A percentile compares a stretch with the other conserved stretches of the same genome.
These are phyloP conservation scores for Ciconia nigra DNA, from an alignment of 2,797 vertebrate genomes.

Conservation along the genomic window DNA sequence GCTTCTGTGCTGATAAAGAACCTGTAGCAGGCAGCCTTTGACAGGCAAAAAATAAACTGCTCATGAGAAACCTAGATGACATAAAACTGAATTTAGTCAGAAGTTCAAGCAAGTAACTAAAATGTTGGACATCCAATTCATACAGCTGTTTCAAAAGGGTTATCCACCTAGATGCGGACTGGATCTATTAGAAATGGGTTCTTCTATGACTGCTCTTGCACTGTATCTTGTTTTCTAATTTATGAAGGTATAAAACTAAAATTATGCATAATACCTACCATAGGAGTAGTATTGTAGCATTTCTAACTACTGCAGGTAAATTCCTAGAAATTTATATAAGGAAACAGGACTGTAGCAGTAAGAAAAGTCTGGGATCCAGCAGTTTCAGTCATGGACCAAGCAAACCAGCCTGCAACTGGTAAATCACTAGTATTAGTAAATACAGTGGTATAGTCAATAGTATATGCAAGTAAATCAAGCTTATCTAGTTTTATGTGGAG, in stretches of 20 bases:
- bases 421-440: background rate
- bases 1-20: background rate
- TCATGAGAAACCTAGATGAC: background rate
- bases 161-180: background rate
- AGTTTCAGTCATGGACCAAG: background rate
- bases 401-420: background rate
- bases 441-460: background rate
- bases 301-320: background rate
- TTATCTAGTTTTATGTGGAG: background rate
- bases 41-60: background rate
- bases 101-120: background rate
- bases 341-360: background rate
- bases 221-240: background rate
- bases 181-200: background rate
- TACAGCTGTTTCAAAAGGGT: background rate
- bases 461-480: background rate
- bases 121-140: background rate
- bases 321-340: accelerated
- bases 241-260: background rate
- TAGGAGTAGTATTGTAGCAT: background rate
- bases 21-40: background rate
- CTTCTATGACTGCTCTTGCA: background rate
- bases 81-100: background rate
- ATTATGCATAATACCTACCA: background rate
- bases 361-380: background rate